These are phyloP conservation scores for Stictocephala bisonia DNA, from an alignment of 2,888 invertebrate genomes.

Conservation along the genomic window DNA sequence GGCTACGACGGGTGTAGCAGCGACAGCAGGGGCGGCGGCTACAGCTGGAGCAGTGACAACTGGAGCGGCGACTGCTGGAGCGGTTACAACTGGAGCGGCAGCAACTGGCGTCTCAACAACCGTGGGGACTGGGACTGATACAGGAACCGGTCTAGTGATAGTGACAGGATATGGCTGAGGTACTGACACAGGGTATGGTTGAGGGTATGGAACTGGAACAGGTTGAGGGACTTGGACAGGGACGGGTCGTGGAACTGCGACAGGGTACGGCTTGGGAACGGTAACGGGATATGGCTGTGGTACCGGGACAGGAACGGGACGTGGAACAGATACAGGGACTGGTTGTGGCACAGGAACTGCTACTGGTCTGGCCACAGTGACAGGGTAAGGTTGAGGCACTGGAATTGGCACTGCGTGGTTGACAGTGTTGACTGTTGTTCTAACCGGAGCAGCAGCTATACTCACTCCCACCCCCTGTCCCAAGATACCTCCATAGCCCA, in stretches of 20 bases:
- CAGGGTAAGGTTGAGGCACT: constrained; percentile 53
- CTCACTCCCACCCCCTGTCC: constrained; percentile 24
- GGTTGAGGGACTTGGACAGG: constrained; percentile 56
- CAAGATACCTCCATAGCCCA: not conserved
- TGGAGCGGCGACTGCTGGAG: not conserved
- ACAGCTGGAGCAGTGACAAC: not conserved
- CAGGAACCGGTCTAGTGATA: constrained; percentile 52
- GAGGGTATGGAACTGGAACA: constrained; percentile 52
- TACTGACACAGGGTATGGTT: constrained; percentile 54
- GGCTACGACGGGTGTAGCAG: not conserved
- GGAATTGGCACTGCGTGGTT: constrained; percentile 50
- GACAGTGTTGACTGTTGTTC: constrained; percentile 45
- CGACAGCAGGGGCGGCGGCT: not conserved
- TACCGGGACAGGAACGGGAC: constrained; percentile 63
- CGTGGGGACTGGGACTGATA: constrained; percentile 51
- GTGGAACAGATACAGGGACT: constrained; percentile 53
- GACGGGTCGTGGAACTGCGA: constrained; percentile 55
- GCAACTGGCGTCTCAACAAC: constrained; percentile 12
- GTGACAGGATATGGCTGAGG: constrained; percentile 56
- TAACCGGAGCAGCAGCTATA: constrained; percentile 28
- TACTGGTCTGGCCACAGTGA: constrained; percentile 52
- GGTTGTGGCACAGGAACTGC: constrained; percentile 53
- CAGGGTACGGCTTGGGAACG: constrained; percentile 54
- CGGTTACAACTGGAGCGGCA: not conserved
- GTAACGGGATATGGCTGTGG: constrained; percentile 55